These are phyloP conservation scores for Cotesia typhae DNA, from an alignment of 1,140 invertebrate species.

Conservation along the genomic window DNA sequence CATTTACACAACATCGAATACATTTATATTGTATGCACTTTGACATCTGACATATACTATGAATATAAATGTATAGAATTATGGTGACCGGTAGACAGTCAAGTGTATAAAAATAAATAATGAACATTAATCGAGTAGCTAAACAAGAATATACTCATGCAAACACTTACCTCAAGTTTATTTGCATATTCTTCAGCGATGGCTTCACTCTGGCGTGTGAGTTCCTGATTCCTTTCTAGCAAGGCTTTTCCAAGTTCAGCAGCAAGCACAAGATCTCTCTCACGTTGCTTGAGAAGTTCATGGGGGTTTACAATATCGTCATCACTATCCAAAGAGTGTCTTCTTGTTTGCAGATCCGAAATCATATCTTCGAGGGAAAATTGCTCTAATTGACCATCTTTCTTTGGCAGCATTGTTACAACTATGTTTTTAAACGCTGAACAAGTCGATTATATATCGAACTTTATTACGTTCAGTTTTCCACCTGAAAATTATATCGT, in stretches of 20 bases:
- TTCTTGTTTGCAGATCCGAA: slow-evolving; percentile 56
- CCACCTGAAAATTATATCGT: neutral
- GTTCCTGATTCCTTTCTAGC: slow-evolving; percentile 92
- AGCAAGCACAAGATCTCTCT: slow-evolving; percentile 89
- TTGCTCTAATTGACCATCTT: slow-evolving; percentile 65
- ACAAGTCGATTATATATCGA: slow-evolving; percentile 5
- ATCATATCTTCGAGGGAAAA: slow-evolving; percentile 70
- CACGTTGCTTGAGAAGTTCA: slow-evolving; percentile 88
- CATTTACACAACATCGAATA: too few relatives aligned
- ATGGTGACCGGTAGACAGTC: too few relatives aligned
- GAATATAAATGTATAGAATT: slow-evolving; percentile 8
- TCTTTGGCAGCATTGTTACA: slow-evolving; percentile 64
- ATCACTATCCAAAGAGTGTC: slow-evolving; percentile 54
- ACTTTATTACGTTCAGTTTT: neutral
- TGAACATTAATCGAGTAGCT: slow-evolving; percentile 5
- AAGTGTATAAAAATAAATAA: slow-evolving; percentile 11
- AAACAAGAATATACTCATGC: slow-evolving; percentile 4
- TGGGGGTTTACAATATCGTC: slow-evolving; percentile 76
- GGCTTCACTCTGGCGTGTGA: slow-evolving; percentile 86
- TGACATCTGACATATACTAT: neutral
- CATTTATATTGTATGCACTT: neutral
- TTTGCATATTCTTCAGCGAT: slow-evolving; percentile 88
- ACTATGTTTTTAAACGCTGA: neutral
- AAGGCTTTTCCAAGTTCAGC: slow-evolving; percentile 95
- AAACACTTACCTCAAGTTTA: slow-evolving; percentile 86